Base-by-base conservation (phyloP, 2,113 vertebrate species). In the Eubucco bourcierii region DNA sequence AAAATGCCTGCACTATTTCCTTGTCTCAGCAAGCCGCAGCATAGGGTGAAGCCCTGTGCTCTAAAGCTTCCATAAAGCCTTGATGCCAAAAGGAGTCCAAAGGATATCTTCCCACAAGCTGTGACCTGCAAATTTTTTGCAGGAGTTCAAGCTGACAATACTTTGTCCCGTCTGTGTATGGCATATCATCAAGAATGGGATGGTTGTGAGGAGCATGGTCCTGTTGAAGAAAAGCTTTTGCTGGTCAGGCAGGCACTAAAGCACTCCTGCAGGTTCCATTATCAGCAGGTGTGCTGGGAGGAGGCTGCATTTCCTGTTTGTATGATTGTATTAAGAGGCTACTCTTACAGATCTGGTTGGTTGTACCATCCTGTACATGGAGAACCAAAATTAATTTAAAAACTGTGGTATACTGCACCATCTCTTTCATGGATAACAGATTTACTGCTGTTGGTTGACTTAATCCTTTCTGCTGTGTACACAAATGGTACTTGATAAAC, bases 1-100 rank as follows among this genome's bases (percentile, higher is more conserved):
- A 68, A 81, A 68, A 21, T 19, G 6, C 21, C 31, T 0, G 1
- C 0, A 0, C 11, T 34, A 2, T 23, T n/a, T 24, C 12, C 24
- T 59, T 1, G 0, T 37, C 52, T 58, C 28, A 76, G 6, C 12
- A 72, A 68, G 50, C 4, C 9, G 15, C 15, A 27, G 7, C 2
- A 5, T 18, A 55, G 82, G 16, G 11, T 65, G 61, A 90, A 74
- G 53, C 28, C 25, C 24, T 18, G 15, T 0, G 4, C 25, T 80
- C 27, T 55, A 28, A 44, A 53, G 23, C 34, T 59, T 71, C 12
- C 64, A 3, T 8, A 9, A 56, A 77, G n/a, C 10, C n/a, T 25
- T 52, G 39, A 31, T 47, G 56, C 4, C 29, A 28, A 31, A 58
- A 75, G 29, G 5, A 68, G 23, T 65, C n/a, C 17, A 17, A 28